These are phyloP conservation scores for Zenarchopterus dispar DNA, from an alignment of 2,797 vertebrate species.

Conservation along the genomic window DNA sequence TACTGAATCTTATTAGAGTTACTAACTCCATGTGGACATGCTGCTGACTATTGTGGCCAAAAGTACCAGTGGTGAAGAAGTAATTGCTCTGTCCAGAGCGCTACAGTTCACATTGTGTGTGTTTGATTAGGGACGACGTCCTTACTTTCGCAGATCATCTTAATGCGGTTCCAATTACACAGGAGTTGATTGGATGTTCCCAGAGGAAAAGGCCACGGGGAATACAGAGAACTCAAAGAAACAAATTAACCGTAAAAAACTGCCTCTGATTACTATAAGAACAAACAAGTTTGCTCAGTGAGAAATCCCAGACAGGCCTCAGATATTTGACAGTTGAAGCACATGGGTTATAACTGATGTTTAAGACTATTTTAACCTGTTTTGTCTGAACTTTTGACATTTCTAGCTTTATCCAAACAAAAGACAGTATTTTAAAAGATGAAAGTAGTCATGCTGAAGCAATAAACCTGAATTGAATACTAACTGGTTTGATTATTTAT, in stretches of 20 bases:
- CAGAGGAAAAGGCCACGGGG: slow-evolving; percentile 38
- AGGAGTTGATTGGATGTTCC: slow-evolving; percentile 59
- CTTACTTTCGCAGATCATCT: slow-evolving; percentile 57
- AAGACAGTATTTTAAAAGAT: no score
- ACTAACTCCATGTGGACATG: slow-evolving; percentile 30
- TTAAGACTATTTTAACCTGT: no score
- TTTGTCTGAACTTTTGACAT: no score
- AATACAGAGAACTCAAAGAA: slow-evolving; percentile 30
- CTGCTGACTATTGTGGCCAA: slow-evolving; percentile 29
- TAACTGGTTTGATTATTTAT: no score
- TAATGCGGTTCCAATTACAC: slow-evolving; percentile 63
- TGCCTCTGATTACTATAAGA: slow-evolving; percentile 16
- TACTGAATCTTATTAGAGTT: no score
- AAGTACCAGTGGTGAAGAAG: slow-evolving; percentile 48
- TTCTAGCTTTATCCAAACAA: no score
- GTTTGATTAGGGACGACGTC: slow-evolving; percentile 47
- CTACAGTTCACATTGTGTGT: slow-evolving; percentile 42
- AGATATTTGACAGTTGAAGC: no score
- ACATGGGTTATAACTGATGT: no score
- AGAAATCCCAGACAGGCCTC: no score
- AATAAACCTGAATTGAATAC: no score
- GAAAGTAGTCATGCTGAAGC: no score
- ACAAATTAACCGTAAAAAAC: slow-evolving; percentile 29
- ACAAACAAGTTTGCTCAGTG: not conserved
- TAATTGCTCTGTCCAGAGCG: slow-evolving; percentile 53